phyloP scores from a whole-genome alignment of 1,140 invertebrate species.

The Brachionus manjavacas region DNA sequence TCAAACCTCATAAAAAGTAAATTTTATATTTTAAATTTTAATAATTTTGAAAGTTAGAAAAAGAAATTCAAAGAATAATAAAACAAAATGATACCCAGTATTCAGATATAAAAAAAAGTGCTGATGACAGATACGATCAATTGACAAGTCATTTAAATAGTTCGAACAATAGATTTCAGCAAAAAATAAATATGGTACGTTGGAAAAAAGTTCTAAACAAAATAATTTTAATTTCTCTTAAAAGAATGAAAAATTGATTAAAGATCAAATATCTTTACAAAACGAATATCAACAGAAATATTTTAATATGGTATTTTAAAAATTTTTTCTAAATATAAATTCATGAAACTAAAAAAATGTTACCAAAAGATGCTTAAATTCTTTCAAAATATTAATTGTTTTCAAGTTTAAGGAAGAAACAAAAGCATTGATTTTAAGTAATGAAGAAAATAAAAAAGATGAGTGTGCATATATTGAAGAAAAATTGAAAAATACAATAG shows the following conservation, averaged over 20 bases:
- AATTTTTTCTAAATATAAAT: background rate
- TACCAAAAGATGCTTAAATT: background rate
- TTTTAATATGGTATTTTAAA: constrained; percentile 22
- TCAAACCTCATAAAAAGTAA: no score
- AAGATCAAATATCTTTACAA: constrained; percentile 8
- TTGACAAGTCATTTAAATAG: background rate
- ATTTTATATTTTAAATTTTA: no score
- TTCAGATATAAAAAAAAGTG: constrained; percentile 14
- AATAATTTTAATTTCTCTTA: background rate
- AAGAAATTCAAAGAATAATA: background rate
- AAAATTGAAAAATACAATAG: background rate
- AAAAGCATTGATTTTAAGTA: background rate
- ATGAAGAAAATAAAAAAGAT: background rate
- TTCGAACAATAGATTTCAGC: background rate
- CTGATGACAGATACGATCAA: background rate
- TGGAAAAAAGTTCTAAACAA: background rate
- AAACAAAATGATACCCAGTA: constrained; percentile 7
- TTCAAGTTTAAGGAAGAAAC: background rate
- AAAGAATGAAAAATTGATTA: constrained; percentile 2
- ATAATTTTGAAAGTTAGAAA: no score
- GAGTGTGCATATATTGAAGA: background rate
- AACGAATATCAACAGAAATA: constrained; percentile 10
- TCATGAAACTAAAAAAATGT: background rate
- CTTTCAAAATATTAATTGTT: background rate
- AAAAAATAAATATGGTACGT: background rate